Conservation (phyloP, 1,140 invertebrate species). For the Scaptomyza graminum region DNA sequence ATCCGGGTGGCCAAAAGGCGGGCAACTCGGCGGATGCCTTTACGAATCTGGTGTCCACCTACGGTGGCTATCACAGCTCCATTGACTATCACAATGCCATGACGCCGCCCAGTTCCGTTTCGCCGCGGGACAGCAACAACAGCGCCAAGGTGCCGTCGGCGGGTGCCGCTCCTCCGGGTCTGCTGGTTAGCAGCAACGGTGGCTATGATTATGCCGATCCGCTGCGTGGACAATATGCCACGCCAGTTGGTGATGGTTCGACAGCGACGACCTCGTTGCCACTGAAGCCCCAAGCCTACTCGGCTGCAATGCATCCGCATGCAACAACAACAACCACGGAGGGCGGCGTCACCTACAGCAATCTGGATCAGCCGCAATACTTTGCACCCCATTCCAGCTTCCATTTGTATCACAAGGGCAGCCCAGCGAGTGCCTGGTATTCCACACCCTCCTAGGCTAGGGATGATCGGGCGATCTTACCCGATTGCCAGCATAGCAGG, state of each 20-base stretch:
- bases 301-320: conserved; percentile 85
- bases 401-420: conserved; percentile 92
- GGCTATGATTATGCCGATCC: conserved; percentile 79
- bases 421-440: conserved; percentile 89
- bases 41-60: conserved; percentile 86
- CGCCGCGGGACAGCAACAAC: conserved; percentile 89
- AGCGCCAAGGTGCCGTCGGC: conserved; percentile 87
- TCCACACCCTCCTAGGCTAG: conserved; percentile 88
- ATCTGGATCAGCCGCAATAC: conserved; percentile 92
- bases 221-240: conserved; percentile 72
- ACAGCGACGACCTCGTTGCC: conserved; percentile 90
- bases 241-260: conserved; percentile 79
- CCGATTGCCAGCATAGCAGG: conserved; percentile 34
- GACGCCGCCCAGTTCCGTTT: conserved; percentile 97
- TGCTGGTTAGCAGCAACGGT: conserved; percentile 84
- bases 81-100: conserved; percentile 95
- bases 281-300: conserved; percentile 95
- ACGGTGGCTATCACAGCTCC: conserved; percentile 87
- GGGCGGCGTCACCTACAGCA: conserved; percentile 86
- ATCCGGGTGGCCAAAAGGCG: conserved; percentile 75
- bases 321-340: conserved; percentile 80
- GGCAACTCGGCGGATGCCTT: conserved; percentile 85
- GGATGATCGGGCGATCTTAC: conserved; percentile 30
- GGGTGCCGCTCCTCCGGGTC: conserved; percentile 87
- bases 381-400: conserved; percentile 93